A percentile compares a stretch with the other conserved stretches of the same genome.
phyloP scores from a whole-genome alignment of 2,113 vertebrate species.

The Triplophysa siluroides region DNA sequence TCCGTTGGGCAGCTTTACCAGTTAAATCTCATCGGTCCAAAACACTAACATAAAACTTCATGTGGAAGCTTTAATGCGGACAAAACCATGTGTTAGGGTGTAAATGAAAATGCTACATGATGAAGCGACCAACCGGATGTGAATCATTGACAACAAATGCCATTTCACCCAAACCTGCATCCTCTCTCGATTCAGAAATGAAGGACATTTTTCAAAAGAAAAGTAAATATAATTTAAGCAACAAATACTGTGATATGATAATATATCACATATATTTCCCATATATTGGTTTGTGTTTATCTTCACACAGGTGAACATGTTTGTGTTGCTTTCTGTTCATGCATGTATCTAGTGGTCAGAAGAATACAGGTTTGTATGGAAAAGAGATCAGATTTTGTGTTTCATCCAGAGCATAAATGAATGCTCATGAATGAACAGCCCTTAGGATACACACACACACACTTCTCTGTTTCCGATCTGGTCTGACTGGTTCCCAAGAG shows the following conservation, averaged over 20 bases:
- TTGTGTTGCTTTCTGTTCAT: not conserved
- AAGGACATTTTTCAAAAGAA: not conserved
- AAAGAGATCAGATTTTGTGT: constrained; percentile 30
- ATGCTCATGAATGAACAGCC: not conserved
- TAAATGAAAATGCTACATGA: not conserved
- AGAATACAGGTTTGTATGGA: not conserved
- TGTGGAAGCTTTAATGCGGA: no score
- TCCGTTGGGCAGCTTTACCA: no score
- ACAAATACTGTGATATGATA: not conserved
- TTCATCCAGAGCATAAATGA: constrained; percentile 4
- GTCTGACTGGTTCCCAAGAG: constrained; percentile 33
- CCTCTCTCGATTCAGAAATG: not conserved
- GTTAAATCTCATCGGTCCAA: no score
- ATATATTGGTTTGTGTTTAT: not conserved
- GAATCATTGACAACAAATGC: not conserved
- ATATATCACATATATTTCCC: not conserved
- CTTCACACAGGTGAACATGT: not conserved
- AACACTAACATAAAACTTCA: no score
- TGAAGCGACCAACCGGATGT: not conserved
- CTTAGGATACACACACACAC: constrained; percentile 31
- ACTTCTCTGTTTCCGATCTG: constrained; percentile 39
- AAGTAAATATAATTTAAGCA: not conserved
- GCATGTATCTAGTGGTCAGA: not conserved
- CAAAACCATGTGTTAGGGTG: no score
- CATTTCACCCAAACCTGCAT: not conserved